These are phyloP conservation scores for Notolabrus celidotus DNA, from an alignment of 2,797 vertebrate genomes.

Conservation along the genomic window DNA sequence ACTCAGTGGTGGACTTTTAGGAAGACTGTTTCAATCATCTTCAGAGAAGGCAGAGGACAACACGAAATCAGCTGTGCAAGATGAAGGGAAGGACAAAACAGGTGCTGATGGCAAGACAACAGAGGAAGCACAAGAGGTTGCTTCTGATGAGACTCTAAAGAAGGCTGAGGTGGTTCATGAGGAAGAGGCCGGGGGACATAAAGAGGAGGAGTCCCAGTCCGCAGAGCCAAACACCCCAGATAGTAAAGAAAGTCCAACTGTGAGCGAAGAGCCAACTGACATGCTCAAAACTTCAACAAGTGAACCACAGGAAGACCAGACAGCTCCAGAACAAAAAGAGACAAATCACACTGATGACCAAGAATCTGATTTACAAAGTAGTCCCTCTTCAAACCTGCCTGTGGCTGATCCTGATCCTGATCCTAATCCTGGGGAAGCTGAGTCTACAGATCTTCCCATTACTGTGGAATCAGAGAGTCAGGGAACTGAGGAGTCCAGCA, in stretches of 20 bases:
- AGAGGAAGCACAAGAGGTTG: conserved; percentile 20
- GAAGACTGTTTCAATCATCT: conserved; percentile 76
- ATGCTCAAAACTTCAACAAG: not conserved
- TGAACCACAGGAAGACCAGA: conserved; percentile 23
- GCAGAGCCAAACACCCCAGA: conserved; percentile 1
- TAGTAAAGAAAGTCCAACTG: not conserved
- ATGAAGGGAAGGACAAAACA: conserved; percentile 28
- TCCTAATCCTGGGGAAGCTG: conserved; percentile 1
- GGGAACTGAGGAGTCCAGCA: conserved; percentile 17
- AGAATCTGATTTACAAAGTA: conserved; percentile 19
- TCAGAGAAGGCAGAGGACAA: conserved; percentile 63
- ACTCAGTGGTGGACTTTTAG: conserved; percentile 73
- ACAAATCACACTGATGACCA: conserved; percentile 21
- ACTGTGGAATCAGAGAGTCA: not conserved
- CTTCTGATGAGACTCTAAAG: conserved; percentile 24
- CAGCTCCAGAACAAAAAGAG: conserved; percentile 13
- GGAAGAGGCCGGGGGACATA: conserved; percentile 7
- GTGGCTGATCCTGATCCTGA: not conserved
- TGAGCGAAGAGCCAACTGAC: conserved; percentile 4
- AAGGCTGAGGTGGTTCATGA: not conserved
- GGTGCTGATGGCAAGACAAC: conserved; percentile 4
- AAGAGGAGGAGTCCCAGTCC: conserved; percentile 1
- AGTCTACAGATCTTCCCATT: conserved; percentile 18
- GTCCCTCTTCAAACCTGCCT: not conserved
- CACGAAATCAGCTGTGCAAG: conserved; percentile 1